Evolutionary conservation across 2,888 invertebrate genomes (phyloP).

Genomic region (Ormyrus thymus): DNA sequence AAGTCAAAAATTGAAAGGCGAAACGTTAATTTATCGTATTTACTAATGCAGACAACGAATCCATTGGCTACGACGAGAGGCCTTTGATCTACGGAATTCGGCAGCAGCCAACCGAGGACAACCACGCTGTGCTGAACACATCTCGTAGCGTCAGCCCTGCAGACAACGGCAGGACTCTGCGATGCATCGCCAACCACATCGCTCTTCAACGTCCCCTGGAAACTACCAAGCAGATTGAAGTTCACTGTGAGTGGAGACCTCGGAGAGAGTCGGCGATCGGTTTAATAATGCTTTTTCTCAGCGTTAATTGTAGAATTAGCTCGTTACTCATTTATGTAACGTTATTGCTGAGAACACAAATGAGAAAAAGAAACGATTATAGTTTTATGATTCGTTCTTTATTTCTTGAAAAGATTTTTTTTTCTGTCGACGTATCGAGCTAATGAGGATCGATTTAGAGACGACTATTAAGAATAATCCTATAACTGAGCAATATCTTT

Average conservation of each 20-base stretch:
- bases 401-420: too few species aligned
- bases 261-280: background rate
- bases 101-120: constrained; percentile 8
- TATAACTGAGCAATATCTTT: too few species aligned
- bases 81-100: constrained; percentile 74
- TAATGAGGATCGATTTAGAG: too few species aligned
- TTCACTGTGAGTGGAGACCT: constrained; percentile 78
- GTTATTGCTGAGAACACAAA: too few species aligned
- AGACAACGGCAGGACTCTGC: constrained; percentile 81
- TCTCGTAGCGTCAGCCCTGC: constrained; percentile 79
- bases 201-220: constrained; percentile 75
- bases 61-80: constrained; percentile 78
- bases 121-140: constrained; percentile 78
- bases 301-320: too few species aligned
- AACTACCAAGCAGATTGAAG: constrained; percentile 76
- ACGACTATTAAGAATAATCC: too few species aligned
- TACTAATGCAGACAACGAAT: constrained; percentile 78
- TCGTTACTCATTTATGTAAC: too few species aligned
- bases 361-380: too few species aligned
- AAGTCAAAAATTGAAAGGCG: background rate
- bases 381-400: too few species aligned
- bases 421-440: too few species aligned
- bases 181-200: constrained; percentile 83
- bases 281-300: too few species aligned
- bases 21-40: background rate